Percentiles rank a stretch among this genome's conserved stretches.
Evolutionary conservation across 2,888 invertebrate genomes (phyloP).

Genomic region (Agrotis ipsilon): DNA sequence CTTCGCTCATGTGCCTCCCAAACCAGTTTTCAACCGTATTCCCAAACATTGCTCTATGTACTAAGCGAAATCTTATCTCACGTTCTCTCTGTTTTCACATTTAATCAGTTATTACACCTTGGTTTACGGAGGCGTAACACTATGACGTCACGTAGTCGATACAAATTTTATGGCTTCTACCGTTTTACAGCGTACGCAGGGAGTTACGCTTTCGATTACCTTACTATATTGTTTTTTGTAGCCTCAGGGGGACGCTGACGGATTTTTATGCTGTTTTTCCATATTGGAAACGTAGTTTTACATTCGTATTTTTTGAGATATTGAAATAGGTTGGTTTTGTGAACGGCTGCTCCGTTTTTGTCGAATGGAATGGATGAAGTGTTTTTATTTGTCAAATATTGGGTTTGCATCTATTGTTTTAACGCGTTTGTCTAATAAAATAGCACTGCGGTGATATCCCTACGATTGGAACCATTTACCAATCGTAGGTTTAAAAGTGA

Average conservation of each 20-base stretch:
- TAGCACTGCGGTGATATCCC: no score
- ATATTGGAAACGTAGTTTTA: constrained; percentile 39
- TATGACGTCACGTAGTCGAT: constrained; percentile 59
- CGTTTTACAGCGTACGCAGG: constrained; percentile 43
- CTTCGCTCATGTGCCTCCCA: no score
- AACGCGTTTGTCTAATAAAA: not conserved
- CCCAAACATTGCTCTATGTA: no score
- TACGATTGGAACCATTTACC: no score
- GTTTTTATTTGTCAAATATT: constrained; percentile 4
- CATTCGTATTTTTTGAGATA: constrained; percentile 25
- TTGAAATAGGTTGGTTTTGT: constrained; percentile 23
- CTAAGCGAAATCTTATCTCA: not conserved
- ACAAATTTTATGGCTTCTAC: constrained; percentile 63
- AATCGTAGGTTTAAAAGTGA: no score
- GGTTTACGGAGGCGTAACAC: constrained; percentile 5
- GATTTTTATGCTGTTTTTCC: constrained; percentile 31
- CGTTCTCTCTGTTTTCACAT: not conserved
- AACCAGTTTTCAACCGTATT: no score
- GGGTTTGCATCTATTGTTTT: not conserved
- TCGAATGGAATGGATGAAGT: not conserved
- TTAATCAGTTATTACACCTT: constrained; percentile 1
- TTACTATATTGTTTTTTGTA: constrained; percentile 53
- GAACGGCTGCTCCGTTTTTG: not conserved
- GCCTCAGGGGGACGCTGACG: constrained; percentile 13
- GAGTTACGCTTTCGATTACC: constrained; percentile 55